phyloP scores from a whole-genome alignment of 2,888 invertebrate species.

The Vanessa cardui region DNA sequence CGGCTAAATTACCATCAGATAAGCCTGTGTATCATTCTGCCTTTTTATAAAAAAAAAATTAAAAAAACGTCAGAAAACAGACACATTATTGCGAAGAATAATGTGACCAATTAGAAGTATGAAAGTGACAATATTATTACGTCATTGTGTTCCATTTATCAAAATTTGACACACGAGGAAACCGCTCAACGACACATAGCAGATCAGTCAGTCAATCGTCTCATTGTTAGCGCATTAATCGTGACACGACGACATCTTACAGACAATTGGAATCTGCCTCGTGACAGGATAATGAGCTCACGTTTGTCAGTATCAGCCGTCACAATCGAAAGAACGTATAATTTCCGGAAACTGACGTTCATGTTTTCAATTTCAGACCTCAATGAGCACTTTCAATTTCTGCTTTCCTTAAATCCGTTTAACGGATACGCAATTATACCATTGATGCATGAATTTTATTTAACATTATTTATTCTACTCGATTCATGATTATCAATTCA shows the following conservation, averaged over 20 bases:
- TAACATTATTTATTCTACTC: conserved; percentile 30
- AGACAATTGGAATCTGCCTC: conserved; percentile 44
- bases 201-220: conserved; percentile 28
- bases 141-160: background rate
- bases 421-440: conserved; percentile 34
- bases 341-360: conserved; percentile 75
- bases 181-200: conserved; percentile 1
- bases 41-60: no score
- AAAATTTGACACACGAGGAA: background rate
- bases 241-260: conserved; percentile 26
- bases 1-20: no score
- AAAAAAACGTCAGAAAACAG: no score
- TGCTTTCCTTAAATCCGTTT: conserved; percentile 58
- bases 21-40: no score
- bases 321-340: conserved; percentile 63
- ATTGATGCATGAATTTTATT: conserved; percentile 37
- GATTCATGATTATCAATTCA: background rate
- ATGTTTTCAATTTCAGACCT: conserved; percentile 78
- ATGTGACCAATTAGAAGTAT: no score
- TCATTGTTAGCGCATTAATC: conserved; percentile 30
- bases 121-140: background rate
- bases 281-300: conserved; percentile 69
- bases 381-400: conserved; percentile 70
- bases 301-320: conserved; percentile 57
- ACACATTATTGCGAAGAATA: no score